Evolutionary conservation across 2,113 vertebrate species (phyloP).

Genomic region (Cyanistes caeruleus): DNA sequence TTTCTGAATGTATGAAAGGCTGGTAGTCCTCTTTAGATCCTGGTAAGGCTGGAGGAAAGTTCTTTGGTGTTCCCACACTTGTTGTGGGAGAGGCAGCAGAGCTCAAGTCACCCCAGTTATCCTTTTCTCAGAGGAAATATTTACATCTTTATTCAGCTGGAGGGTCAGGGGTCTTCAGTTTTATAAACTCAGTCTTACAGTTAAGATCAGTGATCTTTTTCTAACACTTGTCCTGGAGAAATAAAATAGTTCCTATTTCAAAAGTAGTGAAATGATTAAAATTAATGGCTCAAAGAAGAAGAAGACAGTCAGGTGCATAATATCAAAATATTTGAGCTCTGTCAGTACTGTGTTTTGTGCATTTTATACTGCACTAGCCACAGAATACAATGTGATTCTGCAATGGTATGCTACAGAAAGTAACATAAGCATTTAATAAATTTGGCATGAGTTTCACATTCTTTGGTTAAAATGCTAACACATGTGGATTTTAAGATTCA

Average conservation of each 20-base stretch:
- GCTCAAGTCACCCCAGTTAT: neutral
- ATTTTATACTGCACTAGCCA: neutral
- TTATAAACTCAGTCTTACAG: neutral
- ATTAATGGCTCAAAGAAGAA: neutral
- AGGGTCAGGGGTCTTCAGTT: neutral
- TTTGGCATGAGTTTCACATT: neutral
- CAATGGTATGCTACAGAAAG: neutral
- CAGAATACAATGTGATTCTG: neutral
- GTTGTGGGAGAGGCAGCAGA: neutral
- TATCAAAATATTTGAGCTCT: neutral
- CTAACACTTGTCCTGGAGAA: neutral
- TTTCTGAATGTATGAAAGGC: neutral
- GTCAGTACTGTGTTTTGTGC: neutral
- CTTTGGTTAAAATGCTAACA: constrained; percentile 15
- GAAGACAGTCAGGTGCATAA: neutral
- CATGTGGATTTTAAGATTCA: fast-evolving
- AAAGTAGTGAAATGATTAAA: neutral
- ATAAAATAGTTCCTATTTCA: neutral
- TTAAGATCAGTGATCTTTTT: neutral
- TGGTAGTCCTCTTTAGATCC: neutral
- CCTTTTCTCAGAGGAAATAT: neutral
- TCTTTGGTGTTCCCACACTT: neutral
- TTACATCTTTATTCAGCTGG: neutral
- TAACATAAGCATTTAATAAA: neutral
- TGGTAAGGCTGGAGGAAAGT: neutral